phyloP scores from a whole-genome alignment of 2,797 vertebrate genomes.

The Enteromius paludinosus region DNA sequence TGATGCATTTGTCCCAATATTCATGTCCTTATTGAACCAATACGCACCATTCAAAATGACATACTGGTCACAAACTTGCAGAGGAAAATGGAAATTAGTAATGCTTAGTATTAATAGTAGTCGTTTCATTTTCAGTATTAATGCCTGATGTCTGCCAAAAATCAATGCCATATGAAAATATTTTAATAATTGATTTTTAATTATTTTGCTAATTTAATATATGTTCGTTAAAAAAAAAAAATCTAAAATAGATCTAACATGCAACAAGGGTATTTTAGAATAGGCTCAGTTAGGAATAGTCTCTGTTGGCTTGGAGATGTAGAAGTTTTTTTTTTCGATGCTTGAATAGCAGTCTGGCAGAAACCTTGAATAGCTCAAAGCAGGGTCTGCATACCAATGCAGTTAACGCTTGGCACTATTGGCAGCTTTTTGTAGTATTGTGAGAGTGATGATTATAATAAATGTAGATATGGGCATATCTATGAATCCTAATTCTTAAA shows the following conservation, averaged over 20 bases:
- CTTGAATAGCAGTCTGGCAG: conserved; percentile 37
- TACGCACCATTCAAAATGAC: neutral
- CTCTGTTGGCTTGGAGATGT: conserved; percentile 18
- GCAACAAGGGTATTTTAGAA: neutral
- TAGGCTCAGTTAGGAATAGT: neutral
- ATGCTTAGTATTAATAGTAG: neutral
- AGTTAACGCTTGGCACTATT: neutral
- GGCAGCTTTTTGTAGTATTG: conserved; percentile 1
- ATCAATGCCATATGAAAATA: neutral
- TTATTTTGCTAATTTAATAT: neutral
- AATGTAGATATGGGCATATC: neutral
- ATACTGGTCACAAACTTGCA: neutral
- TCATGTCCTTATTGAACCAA: neutral
- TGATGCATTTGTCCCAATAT: neutral
- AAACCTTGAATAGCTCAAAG: conserved; percentile 18
- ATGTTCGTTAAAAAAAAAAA: neutral
- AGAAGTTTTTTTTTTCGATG: neutral
- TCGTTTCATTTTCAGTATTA: neutral
- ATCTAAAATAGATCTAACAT: neutral
- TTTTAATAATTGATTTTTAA: neutral
- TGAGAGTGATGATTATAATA: neutral
- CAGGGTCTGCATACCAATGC: conserved; percentile 44
- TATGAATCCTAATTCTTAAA: neutral
- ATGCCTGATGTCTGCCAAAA: neutral
- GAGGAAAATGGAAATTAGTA: neutral